Conservation (phyloP, 2,888 invertebrate genomes). For the Galerucella nymphaeae region DNA sequence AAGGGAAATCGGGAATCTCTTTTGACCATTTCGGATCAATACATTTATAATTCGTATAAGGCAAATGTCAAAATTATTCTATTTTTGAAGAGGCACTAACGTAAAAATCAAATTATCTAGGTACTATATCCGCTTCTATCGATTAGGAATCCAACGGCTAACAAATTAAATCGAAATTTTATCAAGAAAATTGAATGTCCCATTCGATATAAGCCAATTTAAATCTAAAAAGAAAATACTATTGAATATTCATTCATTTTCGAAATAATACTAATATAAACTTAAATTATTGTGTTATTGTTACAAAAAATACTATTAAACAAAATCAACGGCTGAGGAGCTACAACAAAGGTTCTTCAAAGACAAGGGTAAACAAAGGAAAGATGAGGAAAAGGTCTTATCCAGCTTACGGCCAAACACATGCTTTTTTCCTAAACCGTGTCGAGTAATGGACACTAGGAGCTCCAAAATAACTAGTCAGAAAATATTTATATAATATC, state of each 20-base stretch:
- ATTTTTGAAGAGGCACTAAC: constrained; percentile 55
- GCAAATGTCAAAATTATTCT: constrained; percentile 57
- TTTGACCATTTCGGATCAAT: constrained; percentile 34
- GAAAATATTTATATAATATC: background rate
- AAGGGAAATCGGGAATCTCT: constrained; percentile 37
- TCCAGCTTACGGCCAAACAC: background rate
- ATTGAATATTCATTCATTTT: background rate
- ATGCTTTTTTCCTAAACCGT: background rate
- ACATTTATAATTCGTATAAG: constrained; percentile 47
- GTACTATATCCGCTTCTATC: constrained; percentile 14
- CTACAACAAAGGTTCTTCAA: background rate
- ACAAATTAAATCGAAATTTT: constrained; percentile 5
- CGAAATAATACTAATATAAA: constrained; percentile 18
- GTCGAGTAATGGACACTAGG: background rate
- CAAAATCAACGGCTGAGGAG: background rate
- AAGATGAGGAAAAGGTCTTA: constrained; percentile 1
- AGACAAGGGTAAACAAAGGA: background rate
- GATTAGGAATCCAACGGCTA: constrained; percentile 12
- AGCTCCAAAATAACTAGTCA: background rate
- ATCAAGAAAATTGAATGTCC: background rate
- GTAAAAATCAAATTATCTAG: constrained; percentile 47
- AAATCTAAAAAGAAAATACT: constrained; percentile 4
- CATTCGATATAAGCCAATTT: constrained; percentile 18
- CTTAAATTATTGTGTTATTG: constrained; percentile 16
- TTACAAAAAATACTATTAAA: background rate